These are phyloP conservation scores for Phyllopteryx taeniolatus DNA, from an alignment of 2,113 vertebrate species.

Conservation along the genomic window DNA sequence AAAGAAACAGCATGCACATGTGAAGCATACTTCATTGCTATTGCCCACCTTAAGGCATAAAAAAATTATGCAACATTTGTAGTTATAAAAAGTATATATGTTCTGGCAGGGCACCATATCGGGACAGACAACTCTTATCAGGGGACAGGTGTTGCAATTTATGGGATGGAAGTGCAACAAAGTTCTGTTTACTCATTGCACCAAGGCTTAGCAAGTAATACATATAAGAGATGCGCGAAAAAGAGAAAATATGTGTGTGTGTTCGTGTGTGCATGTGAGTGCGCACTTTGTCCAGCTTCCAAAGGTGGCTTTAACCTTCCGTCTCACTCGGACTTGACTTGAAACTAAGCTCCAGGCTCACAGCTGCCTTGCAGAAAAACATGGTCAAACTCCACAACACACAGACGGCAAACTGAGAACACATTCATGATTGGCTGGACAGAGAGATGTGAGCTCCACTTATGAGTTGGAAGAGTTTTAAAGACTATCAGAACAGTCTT, in stretches of 20 bases:
- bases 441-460: neutral
- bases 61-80: too few species aligned
- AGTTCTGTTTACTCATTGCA: constrained; percentile 50
- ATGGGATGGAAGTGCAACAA: constrained; percentile 64
- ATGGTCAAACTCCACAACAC: constrained; percentile 7
- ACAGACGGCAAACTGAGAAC: constrained; percentile 14
- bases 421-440: constrained; percentile 20
- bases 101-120: too few species aligned
- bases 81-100: too few species aligned
- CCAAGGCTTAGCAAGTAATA: constrained; percentile 33
- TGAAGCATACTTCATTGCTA: too few species aligned
- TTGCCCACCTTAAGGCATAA: too few species aligned
- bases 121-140: constrained; percentile 12
- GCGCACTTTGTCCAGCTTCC: constrained; percentile 32
- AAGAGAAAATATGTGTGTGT: constrained; percentile 19
- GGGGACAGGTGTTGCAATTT: constrained; percentile 65
- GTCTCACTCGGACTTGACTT: constrained; percentile 48
- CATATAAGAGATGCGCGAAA: constrained; percentile 39
- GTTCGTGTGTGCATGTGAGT: neutral
- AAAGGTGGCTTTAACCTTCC: constrained; percentile 47
- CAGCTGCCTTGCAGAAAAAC: constrained; percentile 53
- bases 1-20: neutral
- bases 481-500: too few species aligned
- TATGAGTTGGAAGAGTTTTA: constrained; percentile 6
- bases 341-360: constrained; percentile 54